phyloP scores from a whole-genome alignment of 2,797 vertebrate species.

The Ibycter americanus region DNA sequence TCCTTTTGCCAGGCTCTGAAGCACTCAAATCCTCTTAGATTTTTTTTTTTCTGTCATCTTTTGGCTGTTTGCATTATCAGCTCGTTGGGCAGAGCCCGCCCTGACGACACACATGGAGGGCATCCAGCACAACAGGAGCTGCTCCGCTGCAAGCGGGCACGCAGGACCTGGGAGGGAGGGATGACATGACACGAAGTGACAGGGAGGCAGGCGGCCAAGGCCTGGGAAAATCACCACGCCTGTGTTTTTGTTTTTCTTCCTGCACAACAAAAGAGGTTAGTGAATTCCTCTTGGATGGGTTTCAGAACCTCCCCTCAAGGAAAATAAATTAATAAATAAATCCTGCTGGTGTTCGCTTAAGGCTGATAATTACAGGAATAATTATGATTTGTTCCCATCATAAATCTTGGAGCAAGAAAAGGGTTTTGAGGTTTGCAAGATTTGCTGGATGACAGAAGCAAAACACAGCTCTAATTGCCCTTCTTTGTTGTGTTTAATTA shows the following conservation, averaged over 20 bases:
- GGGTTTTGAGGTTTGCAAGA: conserved; percentile 9
- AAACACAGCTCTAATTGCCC: conserved; percentile 69
- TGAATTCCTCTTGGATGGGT: not conserved
- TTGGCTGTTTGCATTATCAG: not conserved
- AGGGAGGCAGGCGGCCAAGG: conserved; percentile 24
- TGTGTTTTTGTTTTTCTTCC: not conserved
- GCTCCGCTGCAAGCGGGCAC: rapidly evolving
- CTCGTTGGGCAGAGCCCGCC: not conserved
- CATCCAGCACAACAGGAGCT: conserved; percentile 15
- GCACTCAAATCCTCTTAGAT: not conserved
- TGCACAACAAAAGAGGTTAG: not conserved
- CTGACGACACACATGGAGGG: not conserved
- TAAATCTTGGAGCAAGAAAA: conserved; percentile 20
- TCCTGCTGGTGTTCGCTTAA: not conserved
- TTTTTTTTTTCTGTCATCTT: not conserved
- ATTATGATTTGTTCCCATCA: conserved; percentile 24
- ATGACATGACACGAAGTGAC: conserved; percentile 15
- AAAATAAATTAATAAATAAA: not conserved
- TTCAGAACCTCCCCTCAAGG: not conserved
- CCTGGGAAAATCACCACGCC: conserved; percentile 24
- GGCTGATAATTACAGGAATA: not conserved
- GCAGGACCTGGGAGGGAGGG: not conserved
- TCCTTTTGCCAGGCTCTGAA: rapidly evolving
- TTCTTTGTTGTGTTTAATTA: conserved; percentile 73
- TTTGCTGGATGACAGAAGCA: conserved; percentile 46